Percentiles rank a stretch among this genome's conserved stretches.
phyloP scores from a whole-genome alignment of 2,888 invertebrate species.

The Tenthredo mesomela region DNA sequence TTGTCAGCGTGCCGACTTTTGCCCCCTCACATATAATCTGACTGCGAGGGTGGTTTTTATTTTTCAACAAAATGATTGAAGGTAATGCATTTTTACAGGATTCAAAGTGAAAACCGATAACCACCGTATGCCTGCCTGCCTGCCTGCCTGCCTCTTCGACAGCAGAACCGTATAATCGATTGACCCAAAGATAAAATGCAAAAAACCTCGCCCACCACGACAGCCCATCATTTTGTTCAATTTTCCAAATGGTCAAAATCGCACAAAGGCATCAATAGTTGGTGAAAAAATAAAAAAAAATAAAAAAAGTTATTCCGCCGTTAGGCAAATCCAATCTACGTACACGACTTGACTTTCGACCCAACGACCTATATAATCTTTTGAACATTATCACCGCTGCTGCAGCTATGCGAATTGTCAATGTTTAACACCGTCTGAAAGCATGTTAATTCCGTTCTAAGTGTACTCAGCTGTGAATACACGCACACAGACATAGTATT shows the following conservation, averaged over 20 bases:
- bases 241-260: neutral
- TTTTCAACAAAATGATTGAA: conserved; percentile 22
- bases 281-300: neutral
- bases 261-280: neutral
- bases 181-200: conserved; percentile 5
- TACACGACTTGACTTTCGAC: neutral
- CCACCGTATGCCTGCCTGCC: conserved; percentile 10
- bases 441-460: conserved; percentile 44
- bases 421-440: conserved; percentile 48
- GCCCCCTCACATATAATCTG: neutral
- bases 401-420: neutral
- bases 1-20: neutral
- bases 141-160: neutral
- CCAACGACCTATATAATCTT: neutral
- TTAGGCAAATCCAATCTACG: neutral
- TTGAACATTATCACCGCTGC: neutral
- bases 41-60: neutral
- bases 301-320: neutral
- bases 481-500: neutral
- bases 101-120: conserved; percentile 37
- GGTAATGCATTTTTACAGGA: conserved; percentile 39
- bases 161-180: neutral
- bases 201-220: neutral
- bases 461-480: neutral
- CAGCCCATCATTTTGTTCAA: neutral